A percentile compares a stretch with the other conserved stretches of the same genome.
Evolutionary conservation across 2,113 vertebrate genomes (phyloP).

Genomic region (Macroglossus sobrinus): DNA sequence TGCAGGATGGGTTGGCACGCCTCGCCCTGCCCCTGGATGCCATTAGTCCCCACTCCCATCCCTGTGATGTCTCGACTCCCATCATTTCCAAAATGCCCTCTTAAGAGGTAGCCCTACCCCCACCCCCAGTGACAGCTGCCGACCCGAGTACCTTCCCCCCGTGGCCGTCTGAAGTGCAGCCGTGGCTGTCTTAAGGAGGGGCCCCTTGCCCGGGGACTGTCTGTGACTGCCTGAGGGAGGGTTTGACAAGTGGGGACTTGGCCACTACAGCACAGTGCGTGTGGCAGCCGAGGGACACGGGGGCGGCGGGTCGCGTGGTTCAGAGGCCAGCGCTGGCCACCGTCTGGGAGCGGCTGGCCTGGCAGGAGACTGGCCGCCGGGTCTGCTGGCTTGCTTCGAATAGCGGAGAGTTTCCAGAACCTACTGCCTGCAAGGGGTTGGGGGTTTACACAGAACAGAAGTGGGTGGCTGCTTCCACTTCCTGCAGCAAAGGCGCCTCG

Average conservation of each 20-base stretch:
- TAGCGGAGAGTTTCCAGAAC: background rate
- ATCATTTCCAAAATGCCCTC: background rate
- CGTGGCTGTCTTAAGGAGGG: background rate
- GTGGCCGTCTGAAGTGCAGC: rapidly evolving
- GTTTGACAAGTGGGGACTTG: background rate
- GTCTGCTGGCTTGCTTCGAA: background rate
- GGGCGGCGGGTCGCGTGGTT: rapidly evolving
- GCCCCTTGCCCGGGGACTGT: background rate
- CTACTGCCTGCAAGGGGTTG: background rate
- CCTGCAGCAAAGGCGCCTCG: background rate
- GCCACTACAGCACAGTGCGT: too few relatives aligned
- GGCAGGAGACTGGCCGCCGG: rapidly evolving
- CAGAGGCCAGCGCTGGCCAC: rapidly evolving
- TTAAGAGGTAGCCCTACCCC: background rate
- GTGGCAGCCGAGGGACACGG: rapidly evolving
- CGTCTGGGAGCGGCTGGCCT: rapidly evolving
- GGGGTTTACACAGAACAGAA: background rate
- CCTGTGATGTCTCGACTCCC: background rate
- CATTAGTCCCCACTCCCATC: background rate
- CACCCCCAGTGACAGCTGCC: rapidly evolving
- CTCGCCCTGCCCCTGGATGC: background rate
- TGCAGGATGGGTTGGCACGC: background rate
- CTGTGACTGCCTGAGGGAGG: rapidly evolving
- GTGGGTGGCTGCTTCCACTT: background rate
- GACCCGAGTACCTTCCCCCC: rapidly evolving